Conservation (phyloP, 2,113 vertebrate genomes). For the Grammomys dolichurus region DNA sequence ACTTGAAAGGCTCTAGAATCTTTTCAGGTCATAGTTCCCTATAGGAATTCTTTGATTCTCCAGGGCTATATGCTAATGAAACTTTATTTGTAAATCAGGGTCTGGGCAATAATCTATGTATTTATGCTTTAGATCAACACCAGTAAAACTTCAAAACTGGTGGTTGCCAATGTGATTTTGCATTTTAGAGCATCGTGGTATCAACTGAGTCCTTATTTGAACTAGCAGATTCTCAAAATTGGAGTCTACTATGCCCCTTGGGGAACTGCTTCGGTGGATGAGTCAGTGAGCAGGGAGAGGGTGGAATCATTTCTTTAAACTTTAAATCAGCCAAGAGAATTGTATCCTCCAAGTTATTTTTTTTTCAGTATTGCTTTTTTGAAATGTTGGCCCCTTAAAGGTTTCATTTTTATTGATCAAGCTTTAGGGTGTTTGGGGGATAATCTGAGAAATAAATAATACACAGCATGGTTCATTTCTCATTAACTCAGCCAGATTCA, state of each 20-base stretch:
- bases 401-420: constrained; percentile 72
- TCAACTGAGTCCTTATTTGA: background rate
- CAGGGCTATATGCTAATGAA: background rate
- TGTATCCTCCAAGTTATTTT: background rate
- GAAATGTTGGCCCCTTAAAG: constrained; percentile 35
- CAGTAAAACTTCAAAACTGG: background rate
- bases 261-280: background rate
- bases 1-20: background rate
- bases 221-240: background rate
- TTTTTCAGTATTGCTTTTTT: background rate
- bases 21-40: background rate
- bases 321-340: constrained; percentile 48
- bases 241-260: background rate
- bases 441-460: constrained; percentile 72
- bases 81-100: background rate
- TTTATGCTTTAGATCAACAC: background rate
- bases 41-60: background rate
- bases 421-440: constrained; percentile 8
- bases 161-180: background rate
- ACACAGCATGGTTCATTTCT: constrained; percentile 62
- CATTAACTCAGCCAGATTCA: constrained; percentile 57
- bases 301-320: background rate
- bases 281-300: background rate
- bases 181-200: background rate
- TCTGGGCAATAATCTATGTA: background rate